These are phyloP conservation scores for Cataglyphis hispanica DNA, from an alignment of 1,140 invertebrate species.

Conservation along the genomic window DNA sequence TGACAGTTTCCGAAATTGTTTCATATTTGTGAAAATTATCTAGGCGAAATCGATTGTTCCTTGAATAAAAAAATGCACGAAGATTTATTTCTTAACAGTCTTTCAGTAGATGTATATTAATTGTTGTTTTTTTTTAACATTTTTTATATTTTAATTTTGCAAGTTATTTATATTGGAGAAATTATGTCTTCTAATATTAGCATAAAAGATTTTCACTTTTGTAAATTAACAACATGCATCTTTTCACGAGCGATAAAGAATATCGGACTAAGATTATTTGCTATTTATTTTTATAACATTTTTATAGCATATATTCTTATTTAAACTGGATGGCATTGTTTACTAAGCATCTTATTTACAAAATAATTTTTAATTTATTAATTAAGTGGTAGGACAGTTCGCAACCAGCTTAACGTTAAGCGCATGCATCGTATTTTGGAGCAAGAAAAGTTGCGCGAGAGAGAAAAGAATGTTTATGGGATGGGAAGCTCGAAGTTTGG, in stretches of 20 bases:
- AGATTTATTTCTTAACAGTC: constrained; percentile 45
- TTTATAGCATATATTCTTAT: too few species aligned
- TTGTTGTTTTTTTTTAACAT: constrained; percentile 10
- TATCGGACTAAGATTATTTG: not conserved
- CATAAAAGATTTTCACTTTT: constrained; percentile 6
- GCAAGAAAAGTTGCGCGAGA: not conserved
- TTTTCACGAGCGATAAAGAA: not conserved
- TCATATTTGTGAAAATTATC: constrained; percentile 51
- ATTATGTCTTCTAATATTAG: constrained; percentile 15
- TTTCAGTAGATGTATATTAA: constrained; percentile 23
- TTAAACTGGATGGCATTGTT: not conserved
- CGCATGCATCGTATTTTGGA: not conserved
- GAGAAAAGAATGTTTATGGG: constrained; percentile 12
- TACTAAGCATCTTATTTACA: not conserved
- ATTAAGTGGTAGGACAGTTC: not conserved
- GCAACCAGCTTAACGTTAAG: not conserved
- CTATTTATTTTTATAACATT: not conserved
- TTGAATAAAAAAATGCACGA: constrained; percentile 20
- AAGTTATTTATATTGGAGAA: not conserved
- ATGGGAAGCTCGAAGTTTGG: constrained; percentile 22
- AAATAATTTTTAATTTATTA: constrained; percentile 19
- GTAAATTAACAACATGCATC: constrained; percentile 5
- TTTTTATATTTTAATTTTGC: constrained; percentile 47
- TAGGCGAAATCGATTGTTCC: not conserved
- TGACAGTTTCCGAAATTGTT: constrained; percentile 52